phyloP scores from a whole-genome alignment of 2,888 invertebrate genomes.

The Herminia tarsipennalis region DNA sequence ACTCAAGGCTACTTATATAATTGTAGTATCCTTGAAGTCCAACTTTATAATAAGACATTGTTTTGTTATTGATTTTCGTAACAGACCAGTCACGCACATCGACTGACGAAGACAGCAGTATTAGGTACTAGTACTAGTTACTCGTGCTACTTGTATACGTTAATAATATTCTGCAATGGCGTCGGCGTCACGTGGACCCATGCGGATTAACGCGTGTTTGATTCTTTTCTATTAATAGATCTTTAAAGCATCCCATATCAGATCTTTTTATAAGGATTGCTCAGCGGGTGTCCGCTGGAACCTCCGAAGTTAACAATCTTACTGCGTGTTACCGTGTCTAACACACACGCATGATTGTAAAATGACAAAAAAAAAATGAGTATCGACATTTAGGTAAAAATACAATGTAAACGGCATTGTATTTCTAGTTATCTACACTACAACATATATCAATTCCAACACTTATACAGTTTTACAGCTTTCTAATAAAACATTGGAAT shows the following conservation, averaged over 20 bases:
- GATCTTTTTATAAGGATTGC: conserved; percentile 63
- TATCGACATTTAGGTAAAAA: conserved; percentile 25
- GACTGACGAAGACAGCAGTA: conserved; percentile 50
- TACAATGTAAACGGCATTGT: conserved; percentile 19
- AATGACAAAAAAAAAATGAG: conserved; percentile 32
- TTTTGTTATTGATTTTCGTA: conserved; percentile 64
- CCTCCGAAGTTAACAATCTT: conserved; percentile 33
- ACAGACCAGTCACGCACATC: conserved; percentile 58
- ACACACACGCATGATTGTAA: conserved; percentile 26
- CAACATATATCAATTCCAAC: conserved; percentile 3
- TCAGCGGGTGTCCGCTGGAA: conserved; percentile 63
- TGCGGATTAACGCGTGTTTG: conserved; percentile 70
- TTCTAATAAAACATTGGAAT: conserved; percentile 11
- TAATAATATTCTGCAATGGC: conserved; percentile 59
- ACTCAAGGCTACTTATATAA: conserved; percentile 26
- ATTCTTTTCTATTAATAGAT: conserved; percentile 76
- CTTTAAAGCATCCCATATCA: conserved; percentile 56
- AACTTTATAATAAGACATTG: conserved; percentile 57
- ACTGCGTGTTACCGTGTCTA: conserved; percentile 30
- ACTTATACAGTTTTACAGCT: conserved; percentile 14
- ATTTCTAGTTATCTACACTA: conserved; percentile 23
- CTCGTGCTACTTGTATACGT: conserved; percentile 20
- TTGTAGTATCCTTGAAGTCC: conserved; percentile 48
- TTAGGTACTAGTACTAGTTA: conserved; percentile 32
- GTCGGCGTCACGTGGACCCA: conserved; percentile 63